Evolutionary conservation across 2,113 vertebrate genomes (phyloP).

Genomic region (Chlamydotis undulata): DNA sequence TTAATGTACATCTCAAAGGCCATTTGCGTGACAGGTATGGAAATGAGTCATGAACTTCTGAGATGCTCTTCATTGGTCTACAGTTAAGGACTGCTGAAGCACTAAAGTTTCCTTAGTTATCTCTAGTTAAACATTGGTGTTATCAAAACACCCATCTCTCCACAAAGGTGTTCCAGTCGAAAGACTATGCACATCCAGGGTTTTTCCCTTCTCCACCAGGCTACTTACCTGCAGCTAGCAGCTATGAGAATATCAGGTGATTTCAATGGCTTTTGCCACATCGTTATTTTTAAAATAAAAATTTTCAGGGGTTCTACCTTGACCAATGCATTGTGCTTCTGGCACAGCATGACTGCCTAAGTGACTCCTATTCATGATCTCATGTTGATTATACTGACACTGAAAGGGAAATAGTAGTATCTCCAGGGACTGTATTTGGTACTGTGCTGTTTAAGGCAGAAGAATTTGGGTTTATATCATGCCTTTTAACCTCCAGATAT

Average conservation of each 20-base stretch:
- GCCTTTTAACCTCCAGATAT: not conserved
- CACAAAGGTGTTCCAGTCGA: not conserved
- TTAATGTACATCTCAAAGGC: not conserved
- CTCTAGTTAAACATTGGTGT: not conserved
- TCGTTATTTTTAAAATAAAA: not conserved
- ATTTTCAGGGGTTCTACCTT: not conserved
- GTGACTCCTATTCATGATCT: not conserved
- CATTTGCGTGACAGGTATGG: not conserved
- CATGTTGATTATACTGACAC: not conserved
- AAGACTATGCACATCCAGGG: conserved; percentile 11
- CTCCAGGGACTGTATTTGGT: not conserved
- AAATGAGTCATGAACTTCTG: conserved; percentile 40
- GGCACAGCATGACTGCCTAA: not conserved
- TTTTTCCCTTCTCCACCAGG: not conserved
- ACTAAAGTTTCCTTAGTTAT: not conserved
- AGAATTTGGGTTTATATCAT: not conserved
- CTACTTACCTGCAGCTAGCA: not conserved
- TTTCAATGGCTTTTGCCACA: not conserved
- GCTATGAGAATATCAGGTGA: not conserved
- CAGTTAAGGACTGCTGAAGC: not conserved
- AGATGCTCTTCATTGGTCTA: conserved; percentile 8
- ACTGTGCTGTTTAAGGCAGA: not conserved
- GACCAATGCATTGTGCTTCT: not conserved
- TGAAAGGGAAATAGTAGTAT: not conserved
- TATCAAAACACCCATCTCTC: conserved; percentile 6